Evolutionary conservation across 2,888 invertebrate species (phyloP).

Genomic region (Acleris laterana): DNA sequence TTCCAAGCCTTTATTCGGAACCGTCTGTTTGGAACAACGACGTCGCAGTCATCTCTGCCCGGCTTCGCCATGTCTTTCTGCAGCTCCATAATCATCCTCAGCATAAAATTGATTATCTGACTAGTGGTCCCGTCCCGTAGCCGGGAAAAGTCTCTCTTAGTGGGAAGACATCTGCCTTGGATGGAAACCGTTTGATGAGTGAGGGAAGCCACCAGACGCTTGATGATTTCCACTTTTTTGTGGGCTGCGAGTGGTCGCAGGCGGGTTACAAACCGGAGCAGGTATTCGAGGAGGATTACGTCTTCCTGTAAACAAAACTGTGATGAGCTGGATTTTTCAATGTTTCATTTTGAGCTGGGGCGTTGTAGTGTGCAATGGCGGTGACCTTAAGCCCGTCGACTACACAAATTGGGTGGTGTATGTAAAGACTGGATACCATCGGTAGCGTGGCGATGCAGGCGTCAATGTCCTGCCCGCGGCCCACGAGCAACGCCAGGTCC

Average conservation of each 20-base stretch:
- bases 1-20: conserved; percentile 77
- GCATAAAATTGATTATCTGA: conserved; percentile 81
- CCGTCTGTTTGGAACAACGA: conserved; percentile 63
- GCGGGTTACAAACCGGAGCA: conserved; percentile 87
- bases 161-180: conserved; percentile 66
- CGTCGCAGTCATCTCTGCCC: conserved; percentile 69
- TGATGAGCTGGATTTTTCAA: no score
- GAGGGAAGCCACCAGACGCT: conserved; percentile 86
- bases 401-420: conserved; percentile 1
- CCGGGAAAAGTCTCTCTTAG: conserved; percentile 70
- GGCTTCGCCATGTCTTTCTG: conserved; percentile 76
- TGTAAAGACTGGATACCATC: conserved; percentile 61
- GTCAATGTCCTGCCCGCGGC: conserved; percentile 85
- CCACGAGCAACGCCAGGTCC: conserved; percentile 87
- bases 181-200: conserved; percentile 86
- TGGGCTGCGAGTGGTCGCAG: conserved; percentile 86
- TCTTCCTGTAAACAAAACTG: conserved; percentile 80
- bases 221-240: conserved; percentile 85
- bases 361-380: no score
- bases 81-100: conserved; percentile 75
- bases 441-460: conserved; percentile 85
- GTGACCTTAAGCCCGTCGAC: no score
- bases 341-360: no score
- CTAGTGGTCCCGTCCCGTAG: conserved; percentile 84
- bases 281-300: conserved; percentile 88